Evolutionary conservation across 2,113 vertebrate genomes (phyloP).

Genomic region (Terrapene triunguis): DNA sequence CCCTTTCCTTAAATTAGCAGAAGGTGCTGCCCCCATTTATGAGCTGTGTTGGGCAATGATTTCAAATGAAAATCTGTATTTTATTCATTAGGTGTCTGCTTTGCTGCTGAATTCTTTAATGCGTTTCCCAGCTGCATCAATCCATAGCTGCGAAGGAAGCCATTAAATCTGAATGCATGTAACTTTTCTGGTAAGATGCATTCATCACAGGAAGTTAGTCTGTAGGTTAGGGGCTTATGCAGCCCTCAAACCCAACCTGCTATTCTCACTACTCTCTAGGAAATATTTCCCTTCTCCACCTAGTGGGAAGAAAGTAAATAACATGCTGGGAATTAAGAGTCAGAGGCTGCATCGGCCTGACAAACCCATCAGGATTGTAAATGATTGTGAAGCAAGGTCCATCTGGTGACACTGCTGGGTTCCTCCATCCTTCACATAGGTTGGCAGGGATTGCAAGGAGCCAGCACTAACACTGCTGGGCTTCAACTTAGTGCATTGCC

Average conservation of each 20-base stretch:
- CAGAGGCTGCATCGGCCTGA: not conserved
- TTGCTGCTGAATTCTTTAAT: conserved; percentile 65
- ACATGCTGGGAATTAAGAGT: accelerated
- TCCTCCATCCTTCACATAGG: not conserved
- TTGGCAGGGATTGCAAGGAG: conserved; percentile 24
- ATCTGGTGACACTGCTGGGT: conserved; percentile 27
- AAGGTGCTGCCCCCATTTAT: not conserved
- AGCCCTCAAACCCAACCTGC: not conserved
- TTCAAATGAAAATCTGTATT: conserved; percentile 76
- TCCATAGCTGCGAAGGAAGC: not conserved
- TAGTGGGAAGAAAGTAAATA: not conserved
- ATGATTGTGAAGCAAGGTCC: conserved; percentile 1
- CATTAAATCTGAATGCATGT: not conserved
- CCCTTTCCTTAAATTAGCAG: not conserved
- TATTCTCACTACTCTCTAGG: not conserved
- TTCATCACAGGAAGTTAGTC: not conserved
- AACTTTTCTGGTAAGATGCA: not conserved
- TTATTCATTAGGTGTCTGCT: conserved; percentile 77
- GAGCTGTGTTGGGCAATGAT: conserved; percentile 68
- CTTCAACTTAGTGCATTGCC: conserved; percentile 27
- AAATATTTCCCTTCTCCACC: not conserved
- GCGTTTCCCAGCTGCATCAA: conserved; percentile 70
- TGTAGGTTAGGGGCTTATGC: not conserved
- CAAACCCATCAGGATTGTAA: not conserved
- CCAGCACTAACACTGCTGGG: not conserved